Evolutionary conservation across 1,140 invertebrate genomes (phyloP), one percentile per base, ranked within the genome.

Genomic region (Araneus ventricosus): DNA sequence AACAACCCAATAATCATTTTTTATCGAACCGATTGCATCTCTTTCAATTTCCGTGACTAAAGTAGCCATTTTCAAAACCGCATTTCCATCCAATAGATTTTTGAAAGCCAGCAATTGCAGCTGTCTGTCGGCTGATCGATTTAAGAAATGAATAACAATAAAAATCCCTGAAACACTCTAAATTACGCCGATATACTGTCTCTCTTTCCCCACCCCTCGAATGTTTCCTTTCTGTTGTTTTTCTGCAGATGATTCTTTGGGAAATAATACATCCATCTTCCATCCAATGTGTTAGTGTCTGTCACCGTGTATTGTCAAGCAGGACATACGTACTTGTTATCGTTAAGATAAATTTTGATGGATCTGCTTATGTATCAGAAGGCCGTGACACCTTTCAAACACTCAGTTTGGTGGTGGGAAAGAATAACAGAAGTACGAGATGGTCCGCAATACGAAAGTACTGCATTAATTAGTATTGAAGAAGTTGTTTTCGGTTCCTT

Each of bases 331-430:
- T 37, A 75, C 34, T 75, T 20, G 34, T 75, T 75, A 75, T 75
- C 30, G 37, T 75, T 30, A 34, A 75, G 70, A 75, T 75, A 20
- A 17, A 37, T 75, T 75, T 75, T 75, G 70, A 75, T 75, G 70
- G 70, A 75, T 20, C 14, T 75, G 22, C 30, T 75, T 22, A 20
- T 34, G 70, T 20, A 34, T 20, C 30, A 34, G 17, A 0, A 34
- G 70, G 20, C 3, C 37, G 10, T 75, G 70, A 75, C 70, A 75
- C 67, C 3, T 37, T 17, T 75, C 14, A 22, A 17, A 67, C 34
- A 75, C 30, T 27, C 67, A 75, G 45, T 52, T 75, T 34, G 34
- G 10, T 37, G 30, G 27, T 37, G 27, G n/a, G 27, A 67, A 67
- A 52, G 8, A 52, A n/a, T n/a, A 52, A 52, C 59, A 61, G 59